Evolutionary conservation across 2,888 invertebrate species (phyloP).

Genomic region (Caenorhabditis sinica): DNA sequence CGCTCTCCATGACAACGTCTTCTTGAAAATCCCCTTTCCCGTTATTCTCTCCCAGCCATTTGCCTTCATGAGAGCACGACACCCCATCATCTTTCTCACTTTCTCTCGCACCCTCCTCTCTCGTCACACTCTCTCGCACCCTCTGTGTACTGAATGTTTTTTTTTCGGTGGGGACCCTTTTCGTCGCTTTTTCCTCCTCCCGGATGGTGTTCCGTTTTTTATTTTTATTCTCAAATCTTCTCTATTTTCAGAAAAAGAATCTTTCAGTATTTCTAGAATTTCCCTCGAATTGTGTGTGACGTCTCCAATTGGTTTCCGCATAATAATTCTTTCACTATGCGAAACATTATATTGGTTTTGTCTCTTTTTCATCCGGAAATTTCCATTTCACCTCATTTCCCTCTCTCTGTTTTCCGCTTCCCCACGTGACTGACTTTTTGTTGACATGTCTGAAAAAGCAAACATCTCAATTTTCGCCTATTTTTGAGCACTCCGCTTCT

Average conservation of each 20-base stretch:
- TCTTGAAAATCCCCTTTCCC: not conserved
- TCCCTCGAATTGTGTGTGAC: not conserved
- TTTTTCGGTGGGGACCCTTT: constrained; percentile 1
- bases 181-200: not conserved
- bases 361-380: not conserved
- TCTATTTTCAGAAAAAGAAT: not conserved
- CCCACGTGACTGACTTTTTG: constrained; percentile 26
- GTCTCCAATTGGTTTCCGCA: not conserved
- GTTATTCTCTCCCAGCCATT: not conserved
- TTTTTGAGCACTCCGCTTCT: not conserved
- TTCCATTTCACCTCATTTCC: constrained; percentile 2
- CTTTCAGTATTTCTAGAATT: not conserved
- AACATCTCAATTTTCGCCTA: not conserved
- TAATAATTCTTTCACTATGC: not conserved
- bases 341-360: not conserved
- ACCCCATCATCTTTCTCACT: not conserved
- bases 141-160: constrained; percentile 1
- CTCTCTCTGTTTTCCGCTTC: not conserved
- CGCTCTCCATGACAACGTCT: not conserved
- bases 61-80: not conserved
- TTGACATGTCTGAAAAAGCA: constrained; percentile 32
- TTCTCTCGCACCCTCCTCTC: constrained; percentile 11
- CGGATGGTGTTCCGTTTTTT: not conserved
- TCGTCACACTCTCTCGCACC: not conserved
- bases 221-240: not conserved